Base-by-base conservation (phyloP, 2,113 vertebrate genomes). In the Salminus brasiliensis region DNA sequence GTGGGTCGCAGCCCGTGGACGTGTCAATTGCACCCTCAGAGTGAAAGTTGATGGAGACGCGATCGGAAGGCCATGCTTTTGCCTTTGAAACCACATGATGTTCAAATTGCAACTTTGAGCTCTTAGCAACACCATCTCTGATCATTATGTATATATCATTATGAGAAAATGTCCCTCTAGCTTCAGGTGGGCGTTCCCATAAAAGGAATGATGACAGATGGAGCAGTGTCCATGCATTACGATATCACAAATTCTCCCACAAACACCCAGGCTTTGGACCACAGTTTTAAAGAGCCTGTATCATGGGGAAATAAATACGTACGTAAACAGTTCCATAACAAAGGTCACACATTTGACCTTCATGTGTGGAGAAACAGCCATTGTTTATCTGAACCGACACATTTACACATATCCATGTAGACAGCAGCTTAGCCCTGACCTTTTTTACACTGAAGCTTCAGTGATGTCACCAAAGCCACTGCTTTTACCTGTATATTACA, bases 131-230 rank as follows among this genome's bases (percentile, higher is more conserved):
- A 84, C 86, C 84, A 72, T 67, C 73, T 83, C 84, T 84, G 87
- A 80, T 92, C 91, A 91, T 88, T 85, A 91, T 91, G n/a, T n/a
- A n/a, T n/a, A n/a, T n/a, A n/a, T n/a, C 91, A 92, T 2, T 84
- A 72, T 55, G 59, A 66, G 68, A 39, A 39, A 53, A 23, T 21
- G 47, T 2, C 39, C 29, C 62, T 16, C 39, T 23, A 34, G 30
- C 30, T 6, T 18, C 29, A 32, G 47, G 47, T 49, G 47, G 47
- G 18, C 32, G 18, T 45, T n/a, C 13, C n/a, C 13, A 18, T 49
- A 45, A 63, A 71, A 41, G 34, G 41, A 43, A 59, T 78, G 27
- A 69, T 32, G 3, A 13, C 52, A 41, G 41, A 21, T 25, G 34
- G n/a, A 11, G 36, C 29, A 15, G 13, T 3, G 6, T n/a, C 47